phyloP scores from a whole-genome alignment of 2,797 vertebrate genomes.

The Phaenicophaeus curvirostris region DNA sequence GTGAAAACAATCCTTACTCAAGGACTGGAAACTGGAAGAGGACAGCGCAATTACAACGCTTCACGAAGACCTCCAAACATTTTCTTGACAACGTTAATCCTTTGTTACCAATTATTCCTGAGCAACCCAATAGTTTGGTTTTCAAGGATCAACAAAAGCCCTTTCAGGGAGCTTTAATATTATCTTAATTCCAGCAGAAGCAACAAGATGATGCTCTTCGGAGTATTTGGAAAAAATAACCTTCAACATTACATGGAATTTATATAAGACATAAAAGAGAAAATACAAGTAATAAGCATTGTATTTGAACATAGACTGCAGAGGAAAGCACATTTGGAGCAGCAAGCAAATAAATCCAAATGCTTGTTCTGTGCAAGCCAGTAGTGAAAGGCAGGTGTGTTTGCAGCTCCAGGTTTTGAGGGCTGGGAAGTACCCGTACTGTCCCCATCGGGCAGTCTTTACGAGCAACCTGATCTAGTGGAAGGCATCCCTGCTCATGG shows the following conservation, averaged over 20 bases:
- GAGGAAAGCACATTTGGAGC: slow-evolving; percentile 13
- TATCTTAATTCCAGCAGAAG: background rate
- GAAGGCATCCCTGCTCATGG: too few relatives aligned
- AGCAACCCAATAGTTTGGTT: background rate
- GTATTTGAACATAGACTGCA: background rate
- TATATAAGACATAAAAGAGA: slow-evolving; percentile 32
- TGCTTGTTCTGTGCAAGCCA: background rate
- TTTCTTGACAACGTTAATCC: background rate
- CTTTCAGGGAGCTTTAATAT: background rate
- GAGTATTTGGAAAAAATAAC: background rate
- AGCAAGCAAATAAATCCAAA: slow-evolving; percentile 19
- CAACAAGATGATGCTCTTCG: background rate
- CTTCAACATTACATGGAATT: background rate
- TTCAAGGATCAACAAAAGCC: background rate
- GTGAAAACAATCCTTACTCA: fast-evolving
- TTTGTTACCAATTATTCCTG: background rate
- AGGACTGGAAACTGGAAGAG: background rate
- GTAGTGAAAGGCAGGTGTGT: background rate
- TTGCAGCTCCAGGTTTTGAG: background rate
- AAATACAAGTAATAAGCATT: slow-evolving; percentile 38
- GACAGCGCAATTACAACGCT: fast-evolving
- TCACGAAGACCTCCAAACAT: background rate
- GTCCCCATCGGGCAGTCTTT: background rate
- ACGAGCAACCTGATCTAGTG: background rate
- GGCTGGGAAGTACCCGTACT: background rate